Conservation (phyloP, 2,888 invertebrate genomes). For the Trachelus tabidus region DNA sequence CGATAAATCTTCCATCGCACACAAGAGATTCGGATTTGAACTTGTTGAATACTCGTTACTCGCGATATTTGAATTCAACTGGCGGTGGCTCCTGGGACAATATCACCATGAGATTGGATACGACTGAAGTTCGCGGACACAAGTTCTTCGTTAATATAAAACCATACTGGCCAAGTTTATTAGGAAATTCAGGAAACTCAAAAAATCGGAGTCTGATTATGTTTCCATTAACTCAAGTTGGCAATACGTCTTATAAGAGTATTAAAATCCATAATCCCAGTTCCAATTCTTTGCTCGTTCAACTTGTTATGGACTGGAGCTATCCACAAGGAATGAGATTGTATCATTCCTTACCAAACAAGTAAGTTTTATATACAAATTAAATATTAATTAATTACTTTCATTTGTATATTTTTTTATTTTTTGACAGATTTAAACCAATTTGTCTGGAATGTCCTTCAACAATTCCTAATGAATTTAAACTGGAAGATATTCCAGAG, state of each 20-base stretch:
- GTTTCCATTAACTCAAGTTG: conserved; percentile 82
- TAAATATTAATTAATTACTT: conserved; percentile 39
- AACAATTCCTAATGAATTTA: conserved; percentile 57
- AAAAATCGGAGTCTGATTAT: conserved; percentile 68
- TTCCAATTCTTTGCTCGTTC: conserved; percentile 77
- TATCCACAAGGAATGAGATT: conserved; percentile 75
- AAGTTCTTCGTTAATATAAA: conserved; percentile 75
- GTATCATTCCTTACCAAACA: conserved; percentile 68
- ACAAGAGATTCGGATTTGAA: conserved; percentile 78
- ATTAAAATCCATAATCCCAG: conserved; percentile 81
- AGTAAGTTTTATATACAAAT: conserved; percentile 49
- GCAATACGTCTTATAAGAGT: conserved; percentile 74
- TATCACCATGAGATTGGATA: conserved; percentile 80
- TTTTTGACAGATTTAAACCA: conserved; percentile 52
- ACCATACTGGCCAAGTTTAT: conserved; percentile 76
- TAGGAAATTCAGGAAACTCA: conserved; percentile 45
- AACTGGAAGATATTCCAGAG: conserved; percentile 39
- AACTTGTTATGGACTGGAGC: conserved; percentile 77
- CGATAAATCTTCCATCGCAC: conserved; percentile 73
- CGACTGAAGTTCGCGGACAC: conserved; percentile 76
- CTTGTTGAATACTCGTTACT: conserved; percentile 73
- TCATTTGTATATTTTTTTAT: neutral
- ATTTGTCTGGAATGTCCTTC: conserved; percentile 50
- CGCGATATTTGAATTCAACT: conserved; percentile 70
- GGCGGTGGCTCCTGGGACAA: conserved; percentile 72